Base-by-base conservation (phyloP, 2,888 invertebrate genomes). In the Craniophora ligustri region DNA sequence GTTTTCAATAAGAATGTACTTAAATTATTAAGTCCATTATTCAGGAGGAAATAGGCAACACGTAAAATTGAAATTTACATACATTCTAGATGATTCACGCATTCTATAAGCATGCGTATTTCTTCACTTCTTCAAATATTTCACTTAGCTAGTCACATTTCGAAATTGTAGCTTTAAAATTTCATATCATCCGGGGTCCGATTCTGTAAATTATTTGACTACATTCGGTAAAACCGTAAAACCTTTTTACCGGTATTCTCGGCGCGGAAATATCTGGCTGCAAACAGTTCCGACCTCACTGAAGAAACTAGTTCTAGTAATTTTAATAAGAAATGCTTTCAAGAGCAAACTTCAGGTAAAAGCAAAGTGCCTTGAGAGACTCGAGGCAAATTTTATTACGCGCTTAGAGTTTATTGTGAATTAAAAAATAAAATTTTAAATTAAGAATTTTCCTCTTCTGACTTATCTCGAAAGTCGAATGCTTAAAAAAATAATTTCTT, bases 121-220 rank as follows among this genome's bases (percentile, higher is more conserved):
- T 72, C 70, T 67, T 64, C 63, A 69, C 63, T 54, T 67, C 64
- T 64, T 47, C 44, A 35, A 61, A 47, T 68, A 57, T 41, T 50
- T 74, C 77, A 79, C 66, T 66, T 90, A 89, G 87, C 76, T 88
- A 89, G 88, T 80, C 77, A 84, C 79, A 79, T 82, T 86, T 87
- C 78, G 60, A 81, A 88, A 87, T 87, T 86, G 83, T 90, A 90
- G 88, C 83, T 88, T 88, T 90, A 87, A n/a, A 87, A 78, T 42
- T 66, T 81, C 84, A 85, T 86, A 87, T 83, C 84, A 81, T 81
- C 76, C 62, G 77, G 55, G 10, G 60, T 39, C 28, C 58, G 56
- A 54, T 67, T 67, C 67, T 72, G 67, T 79, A 80, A 65, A 61
- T 59, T 46, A 63, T 63, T 69, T 59, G 59, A 48, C 42, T 61